Base-by-base conservation (phyloP, 2,888 invertebrate species). In the Drosophila emarginata region DNA sequence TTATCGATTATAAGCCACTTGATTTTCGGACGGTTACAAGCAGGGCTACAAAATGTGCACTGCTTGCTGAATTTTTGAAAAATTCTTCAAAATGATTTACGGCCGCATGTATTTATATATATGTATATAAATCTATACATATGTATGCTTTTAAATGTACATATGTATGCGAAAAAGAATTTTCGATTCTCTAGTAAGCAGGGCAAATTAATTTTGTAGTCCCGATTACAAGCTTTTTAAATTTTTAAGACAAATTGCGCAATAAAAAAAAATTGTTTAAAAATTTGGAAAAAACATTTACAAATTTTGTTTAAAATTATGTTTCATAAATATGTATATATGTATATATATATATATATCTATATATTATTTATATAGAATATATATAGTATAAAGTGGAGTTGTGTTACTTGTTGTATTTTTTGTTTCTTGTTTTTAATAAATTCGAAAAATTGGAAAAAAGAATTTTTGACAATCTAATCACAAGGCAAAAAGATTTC, bases 401-500 rank as follows among this genome's bases (percentile, higher is more conserved):
- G 11, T 45, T 18, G 45, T 45, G 45, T 59, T 71, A 68, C 66
- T 56, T 67, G 62, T 72, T 77, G 61, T 50, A 64, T 75, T 75
- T 67, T 74, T 64, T 56, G 67, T 78, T 75, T 59, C 40, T 72
- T 70, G 51, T 85, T 74, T 74, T 77, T 75, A 77, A 78, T 69
- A 74, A 56, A 71, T 36, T 61, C 58, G 54, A 61, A 67, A 74
- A 70, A 63, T 11, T 21, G 11, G 4, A 45, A 45, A 11, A 45
- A 45, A 21, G 18, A 45, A 45, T 21, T 21, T 67, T 67, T 58
- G 74, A 67, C 66, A 80, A 80, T 45, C 88, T 89, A 89, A 90
- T 90, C 90, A 90, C 88, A 88, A 89, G 90, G 90, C 90, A 90
- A 90, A 89, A 88, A 88, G 89, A 86, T 82, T 66, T 76, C 70